phyloP scores from a whole-genome alignment of 37 sponge, comb jelly and placozoan genomes.

The Axinella damicornis region DNA sequence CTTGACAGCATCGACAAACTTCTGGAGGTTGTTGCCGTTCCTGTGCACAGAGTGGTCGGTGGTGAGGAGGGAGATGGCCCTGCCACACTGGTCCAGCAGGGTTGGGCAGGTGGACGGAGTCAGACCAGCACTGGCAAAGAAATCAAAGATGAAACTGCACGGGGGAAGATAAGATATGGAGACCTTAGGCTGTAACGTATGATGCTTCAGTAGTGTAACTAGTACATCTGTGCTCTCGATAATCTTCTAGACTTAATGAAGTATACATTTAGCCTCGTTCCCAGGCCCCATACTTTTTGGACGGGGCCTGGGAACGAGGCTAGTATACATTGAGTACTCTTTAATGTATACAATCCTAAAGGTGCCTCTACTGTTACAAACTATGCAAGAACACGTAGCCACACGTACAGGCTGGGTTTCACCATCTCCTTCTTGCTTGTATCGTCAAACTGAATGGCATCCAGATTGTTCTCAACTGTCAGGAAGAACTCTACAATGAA shows the following conservation, averaged over 20 bases:
- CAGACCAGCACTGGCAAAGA: conserved; percentile 57
- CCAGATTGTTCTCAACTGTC: conserved; percentile 47
- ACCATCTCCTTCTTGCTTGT: conserved; percentile 25
- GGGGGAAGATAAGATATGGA: too few species aligned
- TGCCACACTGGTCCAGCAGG: conserved; percentile 66
- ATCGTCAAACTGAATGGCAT: conserved; percentile 10
- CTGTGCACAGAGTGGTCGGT: conserved; percentile 41
- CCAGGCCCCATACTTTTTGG: too few species aligned
- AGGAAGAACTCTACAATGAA: conserved; percentile 52
- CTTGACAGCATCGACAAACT: conserved; percentile 73
- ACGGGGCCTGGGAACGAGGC: too few species aligned
- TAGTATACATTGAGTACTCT: too few species aligned
- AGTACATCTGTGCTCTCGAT: too few species aligned
- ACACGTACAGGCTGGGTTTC: conserved; percentile 44
- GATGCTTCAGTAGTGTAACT: too few species aligned
- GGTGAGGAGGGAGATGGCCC: conserved; percentile 66
- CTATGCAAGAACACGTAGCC: not conserved
- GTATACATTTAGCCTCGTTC: too few species aligned
- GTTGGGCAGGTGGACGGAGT: conserved; percentile 29
- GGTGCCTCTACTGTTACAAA: too few species aligned
- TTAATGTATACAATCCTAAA: too few species aligned
- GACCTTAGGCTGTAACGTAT: too few species aligned
- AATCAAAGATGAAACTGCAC: conserved; percentile 65
- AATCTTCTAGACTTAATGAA: too few species aligned
- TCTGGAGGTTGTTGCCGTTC: conserved; percentile 69